Conservation (phyloP, 1,140 invertebrate genomes). For the Eueides isabella region DNA sequence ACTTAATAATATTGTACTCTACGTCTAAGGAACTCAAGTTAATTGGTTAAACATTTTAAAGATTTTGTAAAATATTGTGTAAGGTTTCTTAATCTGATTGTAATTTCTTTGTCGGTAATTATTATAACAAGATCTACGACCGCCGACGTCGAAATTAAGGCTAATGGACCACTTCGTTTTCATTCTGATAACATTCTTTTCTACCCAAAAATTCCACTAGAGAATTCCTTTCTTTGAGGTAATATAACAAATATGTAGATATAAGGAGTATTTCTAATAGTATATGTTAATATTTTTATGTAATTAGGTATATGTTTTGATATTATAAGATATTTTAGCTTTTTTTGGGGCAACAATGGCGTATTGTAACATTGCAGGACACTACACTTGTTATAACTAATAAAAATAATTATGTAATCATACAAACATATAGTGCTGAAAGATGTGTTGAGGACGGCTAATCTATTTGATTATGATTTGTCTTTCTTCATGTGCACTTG, state of each 20-base stretch:
- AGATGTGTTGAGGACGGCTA: too few relatives aligned
- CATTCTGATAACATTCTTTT: slow-evolving; percentile 14
- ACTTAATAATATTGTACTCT: neutral
- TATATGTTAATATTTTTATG: too few relatives aligned
- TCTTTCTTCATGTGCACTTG: too few relatives aligned
- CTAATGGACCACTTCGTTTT: slow-evolving; percentile 14
- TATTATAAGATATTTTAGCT: too few relatives aligned
- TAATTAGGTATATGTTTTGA: neutral
- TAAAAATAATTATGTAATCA: too few relatives aligned
- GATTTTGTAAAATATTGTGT: neutral
- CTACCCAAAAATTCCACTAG: neutral
- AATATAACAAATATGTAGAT: neutral
- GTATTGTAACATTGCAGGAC: too few relatives aligned
- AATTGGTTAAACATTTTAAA: neutral
- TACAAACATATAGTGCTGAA: too few relatives aligned
- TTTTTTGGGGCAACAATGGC: too few relatives aligned
- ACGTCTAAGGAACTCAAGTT: neutral
- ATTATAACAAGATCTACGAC: slow-evolving; percentile 22
- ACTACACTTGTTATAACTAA: too few relatives aligned
- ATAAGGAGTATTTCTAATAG: too few relatives aligned
- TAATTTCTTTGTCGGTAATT: slow-evolving; percentile 25
- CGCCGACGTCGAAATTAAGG: slow-evolving; percentile 15
- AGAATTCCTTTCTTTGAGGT: neutral
- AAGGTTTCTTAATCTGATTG: slow-evolving; percentile 3
- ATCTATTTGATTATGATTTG: too few relatives aligned